These are phyloP conservation scores for Illadopsis cleaveri DNA, from an alignment of 2,113 vertebrate genomes.

Conservation along the genomic window DNA sequence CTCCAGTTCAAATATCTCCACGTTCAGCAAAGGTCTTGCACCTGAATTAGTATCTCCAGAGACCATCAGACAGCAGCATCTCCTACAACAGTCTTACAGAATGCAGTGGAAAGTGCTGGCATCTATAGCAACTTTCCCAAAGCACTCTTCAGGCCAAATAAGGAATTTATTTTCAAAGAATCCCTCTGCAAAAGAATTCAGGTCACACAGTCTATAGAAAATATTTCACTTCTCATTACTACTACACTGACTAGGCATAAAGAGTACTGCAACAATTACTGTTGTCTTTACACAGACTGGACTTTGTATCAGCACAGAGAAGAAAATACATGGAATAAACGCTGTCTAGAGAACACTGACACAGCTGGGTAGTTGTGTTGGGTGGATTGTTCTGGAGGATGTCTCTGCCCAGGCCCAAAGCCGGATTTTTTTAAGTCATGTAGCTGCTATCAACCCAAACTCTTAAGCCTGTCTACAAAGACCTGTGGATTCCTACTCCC, in stretches of 20 bases:
- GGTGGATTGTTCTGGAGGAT: background rate
- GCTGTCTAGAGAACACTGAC: background rate
- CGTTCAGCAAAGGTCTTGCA: background rate
- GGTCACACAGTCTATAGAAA: slow-evolving; percentile 25
- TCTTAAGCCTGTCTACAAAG: background rate
- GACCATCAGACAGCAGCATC: background rate
- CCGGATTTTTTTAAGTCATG: background rate
- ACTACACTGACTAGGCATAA: background rate
- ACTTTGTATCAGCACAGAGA: background rate
- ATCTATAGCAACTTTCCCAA: background rate
- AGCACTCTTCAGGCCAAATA: slow-evolving; percentile 37
- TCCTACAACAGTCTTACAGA: background rate
- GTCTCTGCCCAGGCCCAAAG: background rate
- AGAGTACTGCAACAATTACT: background rate
- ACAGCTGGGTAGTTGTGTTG: background rate
- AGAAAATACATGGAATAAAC: background rate
- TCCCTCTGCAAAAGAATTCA: slow-evolving; percentile 24
- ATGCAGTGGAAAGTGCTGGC: background rate
- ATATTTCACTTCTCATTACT: background rate
- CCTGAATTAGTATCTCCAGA: background rate
- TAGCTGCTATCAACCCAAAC: background rate
- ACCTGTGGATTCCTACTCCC: background rate
- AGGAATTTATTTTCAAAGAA: slow-evolving; percentile 35
- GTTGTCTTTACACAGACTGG: background rate
- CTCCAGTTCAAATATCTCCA: background rate